Evolutionary conservation across 2,888 invertebrate genomes (phyloP).

Genomic region (Deilephila porcellus): DNA sequence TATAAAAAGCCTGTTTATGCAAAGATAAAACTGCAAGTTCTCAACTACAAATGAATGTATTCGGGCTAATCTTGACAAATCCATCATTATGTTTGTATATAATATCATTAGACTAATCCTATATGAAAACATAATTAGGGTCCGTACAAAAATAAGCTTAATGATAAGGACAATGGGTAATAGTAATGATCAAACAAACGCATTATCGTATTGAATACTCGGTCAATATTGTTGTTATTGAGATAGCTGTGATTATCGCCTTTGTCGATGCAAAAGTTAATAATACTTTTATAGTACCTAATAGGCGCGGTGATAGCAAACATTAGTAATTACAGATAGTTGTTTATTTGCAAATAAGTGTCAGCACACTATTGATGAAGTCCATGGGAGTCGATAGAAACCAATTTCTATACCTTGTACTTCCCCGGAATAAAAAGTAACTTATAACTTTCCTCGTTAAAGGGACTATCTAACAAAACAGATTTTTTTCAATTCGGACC

Average conservation of each 20-base stretch:
- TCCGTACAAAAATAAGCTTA: not conserved
- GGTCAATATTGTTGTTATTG: not conserved
- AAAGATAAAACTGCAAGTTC: not conserved
- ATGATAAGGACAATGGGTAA: not conserved
- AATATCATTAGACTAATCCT: not conserved
- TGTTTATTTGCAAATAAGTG: not conserved
- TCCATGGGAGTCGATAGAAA: no score
- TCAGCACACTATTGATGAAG: no score
- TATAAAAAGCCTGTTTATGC: not conserved
- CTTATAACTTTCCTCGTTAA: no score
- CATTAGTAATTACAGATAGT: not conserved
- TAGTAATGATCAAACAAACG: not conserved
- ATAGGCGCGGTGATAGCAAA: not conserved
- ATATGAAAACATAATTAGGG: not conserved
- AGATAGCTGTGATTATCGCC: not conserved
- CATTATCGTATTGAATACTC: conserved; percentile 6
- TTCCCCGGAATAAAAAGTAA: no score
- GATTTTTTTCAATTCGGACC: no score
- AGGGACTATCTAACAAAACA: no score
- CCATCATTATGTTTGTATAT: not conserved
- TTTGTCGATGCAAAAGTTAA: not conserved
- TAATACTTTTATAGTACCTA: not conserved
- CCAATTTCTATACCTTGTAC: no score
- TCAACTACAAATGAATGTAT: not conserved
- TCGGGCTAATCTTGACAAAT: not conserved